Evolutionary conservation across 1,140 invertebrate species (phyloP).

Genomic region (Camponotus pennsylvanicus): DNA sequence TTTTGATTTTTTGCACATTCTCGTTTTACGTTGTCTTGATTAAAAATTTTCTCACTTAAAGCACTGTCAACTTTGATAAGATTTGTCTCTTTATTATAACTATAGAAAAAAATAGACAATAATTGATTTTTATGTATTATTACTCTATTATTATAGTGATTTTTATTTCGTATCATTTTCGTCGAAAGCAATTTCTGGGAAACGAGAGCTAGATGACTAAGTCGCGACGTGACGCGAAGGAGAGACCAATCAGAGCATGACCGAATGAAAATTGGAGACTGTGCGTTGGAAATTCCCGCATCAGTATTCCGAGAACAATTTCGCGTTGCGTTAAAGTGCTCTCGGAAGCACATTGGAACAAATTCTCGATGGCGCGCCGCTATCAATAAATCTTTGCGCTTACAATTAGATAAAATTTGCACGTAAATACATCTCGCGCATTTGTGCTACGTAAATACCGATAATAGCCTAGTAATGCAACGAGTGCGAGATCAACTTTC

Average conservation of each 20-base stretch:
- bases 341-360: neutral
- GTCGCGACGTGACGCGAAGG: conserved; percentile 11
- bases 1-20: neutral
- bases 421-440: conserved; percentile 26
- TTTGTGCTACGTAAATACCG: neutral
- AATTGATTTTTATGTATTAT: neutral
- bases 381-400: conserved; percentile 67
- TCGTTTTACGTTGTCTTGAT: neutral
- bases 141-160: neutral
- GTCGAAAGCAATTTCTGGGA: conserved; percentile 12
- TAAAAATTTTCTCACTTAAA: neutral
- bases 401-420: conserved; percentile 44
- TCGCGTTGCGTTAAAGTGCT: conserved; percentile 10
- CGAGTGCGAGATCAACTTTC: neutral
- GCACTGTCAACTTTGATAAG: neutral
- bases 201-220: conserved; percentile 8
- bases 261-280: conserved; percentile 43
- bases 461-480: neutral
- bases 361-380: neutral
- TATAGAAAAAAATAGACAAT: neutral
- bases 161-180: neutral
- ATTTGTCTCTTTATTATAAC: neutral
- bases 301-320: conserved; percentile 52
- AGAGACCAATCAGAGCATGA: conserved; percentile 41
- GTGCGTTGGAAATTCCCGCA: conserved; percentile 23